Base-by-base conservation (phyloP, 2,888 invertebrate genomes). In the Dugesia japonica region DNA sequence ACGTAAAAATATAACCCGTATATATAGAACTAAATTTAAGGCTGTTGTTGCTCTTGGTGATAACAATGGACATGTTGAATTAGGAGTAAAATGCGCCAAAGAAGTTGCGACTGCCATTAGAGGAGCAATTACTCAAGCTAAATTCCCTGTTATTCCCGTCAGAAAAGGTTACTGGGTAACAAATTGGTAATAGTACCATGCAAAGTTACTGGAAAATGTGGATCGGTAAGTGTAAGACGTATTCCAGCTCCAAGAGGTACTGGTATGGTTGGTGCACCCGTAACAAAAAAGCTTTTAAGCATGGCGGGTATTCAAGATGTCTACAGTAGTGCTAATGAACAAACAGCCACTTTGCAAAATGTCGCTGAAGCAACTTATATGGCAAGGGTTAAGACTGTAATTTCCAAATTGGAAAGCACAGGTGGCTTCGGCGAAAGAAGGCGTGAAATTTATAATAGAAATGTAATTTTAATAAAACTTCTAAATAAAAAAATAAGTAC, bases 281-380 rank as follows among this genome's bases (percentile, higher is more conserved):
- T 98, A 0, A 97, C 98, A 27, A 99, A 98, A 88, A 98, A 98
- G 85, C 88, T 98, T 79, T 88, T 98, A 80, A 91, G 91, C 84
- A 98, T 98, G 98, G 95, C 97, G 84, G 97, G 97, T 86, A 95
- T 97, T 84, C 94, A 97, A 84, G 98, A 99, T 87, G 98, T 97
- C 85, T 99, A 99, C 87, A 99, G 98, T 7, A 92, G 93, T 7
- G 94, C 97, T 74, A 89, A 93, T 84, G 98, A 98, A 74, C 94
- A 93, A 56, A 99, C 98, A 79, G 94, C 94, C 78, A 98, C 98
- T 4, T 88, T 98, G 80, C 98, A 97, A 81, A 98, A 98, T 87
- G 98, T 98, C 82, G 95, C 97, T 76, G 95, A 95, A 86, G 97
- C 98, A 15, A 99, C 98, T 7, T 99, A 94, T 85, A 92, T 93